Percentiles rank a stretch among this genome's conserved stretches.
Evolutionary conservation across 2,888 invertebrate species (phyloP).

Genomic region (Neoitamus cyanurus): DNA sequence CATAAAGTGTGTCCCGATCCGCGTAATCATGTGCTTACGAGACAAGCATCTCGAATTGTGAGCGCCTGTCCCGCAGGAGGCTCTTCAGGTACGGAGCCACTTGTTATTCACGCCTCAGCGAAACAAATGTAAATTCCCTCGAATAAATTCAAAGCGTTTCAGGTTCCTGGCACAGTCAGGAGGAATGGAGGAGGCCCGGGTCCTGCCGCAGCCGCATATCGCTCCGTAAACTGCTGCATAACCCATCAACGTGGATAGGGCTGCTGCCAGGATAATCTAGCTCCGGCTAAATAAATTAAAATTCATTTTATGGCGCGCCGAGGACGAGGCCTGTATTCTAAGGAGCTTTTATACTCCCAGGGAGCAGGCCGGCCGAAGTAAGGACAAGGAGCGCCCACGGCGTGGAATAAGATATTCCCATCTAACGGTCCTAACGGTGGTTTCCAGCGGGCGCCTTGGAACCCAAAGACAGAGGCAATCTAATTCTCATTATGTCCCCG

Average conservation of each 20-base stretch:
- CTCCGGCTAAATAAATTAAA: neutral
- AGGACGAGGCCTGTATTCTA: neutral
- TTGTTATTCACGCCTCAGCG: slow-evolving; percentile 30
- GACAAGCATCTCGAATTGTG: neutral
- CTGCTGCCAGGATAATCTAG: neutral
- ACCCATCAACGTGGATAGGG: neutral
- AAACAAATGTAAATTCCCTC: slow-evolving; percentile 26
- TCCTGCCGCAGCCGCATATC: neutral
- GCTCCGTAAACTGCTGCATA: neutral
- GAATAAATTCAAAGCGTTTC: neutral
- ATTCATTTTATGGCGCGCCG: slow-evolving; percentile 17
- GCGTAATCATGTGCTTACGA: neutral
- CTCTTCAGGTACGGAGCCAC: neutral
- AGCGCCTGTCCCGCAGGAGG: neutral
- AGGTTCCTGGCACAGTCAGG: neutral
- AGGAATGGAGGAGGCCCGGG: neutral
- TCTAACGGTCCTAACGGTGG: neutral
- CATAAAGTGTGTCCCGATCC: neutral
- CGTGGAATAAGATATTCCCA: neutral
- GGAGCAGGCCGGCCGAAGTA: neutral
- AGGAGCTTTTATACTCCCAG: neutral
- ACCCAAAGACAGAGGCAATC: slow-evolving; percentile 14
- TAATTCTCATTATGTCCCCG: slow-evolving; percentile 37
- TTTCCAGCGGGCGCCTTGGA: neutral
- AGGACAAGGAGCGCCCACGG: neutral